These are phyloP conservation scores for Kryptolebias marmoratus DNA, from an alignment of 2,113 vertebrate species.

Conservation along the genomic window DNA sequence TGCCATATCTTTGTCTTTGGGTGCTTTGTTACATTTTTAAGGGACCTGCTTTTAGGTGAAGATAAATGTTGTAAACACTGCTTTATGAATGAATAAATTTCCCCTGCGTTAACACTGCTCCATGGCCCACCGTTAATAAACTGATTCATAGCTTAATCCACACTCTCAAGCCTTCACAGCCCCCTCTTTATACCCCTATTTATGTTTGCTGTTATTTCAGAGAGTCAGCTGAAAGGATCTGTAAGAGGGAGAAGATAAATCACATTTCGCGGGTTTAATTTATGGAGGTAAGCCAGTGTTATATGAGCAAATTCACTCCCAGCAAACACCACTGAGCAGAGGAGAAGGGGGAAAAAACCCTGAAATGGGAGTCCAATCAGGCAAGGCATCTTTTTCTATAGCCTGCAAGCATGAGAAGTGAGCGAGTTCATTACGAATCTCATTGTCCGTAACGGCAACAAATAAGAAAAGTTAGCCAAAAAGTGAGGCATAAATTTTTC, in stretches of 20 bases:
- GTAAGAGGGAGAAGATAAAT: conserved; percentile 73
- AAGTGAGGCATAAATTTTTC: conserved; percentile 40
- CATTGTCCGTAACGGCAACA: conserved; percentile 58
- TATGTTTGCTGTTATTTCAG: conserved; percentile 78
- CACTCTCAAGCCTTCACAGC: conserved; percentile 66
- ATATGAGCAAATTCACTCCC: conserved; percentile 54
- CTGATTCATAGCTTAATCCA: conserved; percentile 79
- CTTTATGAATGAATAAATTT: conserved; percentile 81
- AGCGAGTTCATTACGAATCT: conserved; percentile 56
- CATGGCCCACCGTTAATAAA: conserved; percentile 75
- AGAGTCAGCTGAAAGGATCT: conserved; percentile 77
- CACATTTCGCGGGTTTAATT: conserved; percentile 72
- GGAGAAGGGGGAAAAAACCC: conserved; percentile 25
- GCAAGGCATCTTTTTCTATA: conserved; percentile 41
- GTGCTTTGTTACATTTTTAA: conserved; percentile 75
- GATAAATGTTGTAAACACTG: conserved; percentile 81
- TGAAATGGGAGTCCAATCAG: conserved; percentile 27
- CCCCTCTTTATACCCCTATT: conserved; percentile 77
- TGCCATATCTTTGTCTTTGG: conserved; percentile 65
- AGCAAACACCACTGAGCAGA: conserved; percentile 24
- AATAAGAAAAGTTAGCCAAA: conserved; percentile 57
- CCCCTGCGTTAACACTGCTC: conserved; percentile 47
- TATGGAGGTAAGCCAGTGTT: conserved; percentile 61
- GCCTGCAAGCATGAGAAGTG: conserved; percentile 23
- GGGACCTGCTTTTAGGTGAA: conserved; percentile 65